Evolutionary conservation across 2,888 invertebrate genomes (phyloP).

Genomic region (Agrotis ipsilon): DNA sequence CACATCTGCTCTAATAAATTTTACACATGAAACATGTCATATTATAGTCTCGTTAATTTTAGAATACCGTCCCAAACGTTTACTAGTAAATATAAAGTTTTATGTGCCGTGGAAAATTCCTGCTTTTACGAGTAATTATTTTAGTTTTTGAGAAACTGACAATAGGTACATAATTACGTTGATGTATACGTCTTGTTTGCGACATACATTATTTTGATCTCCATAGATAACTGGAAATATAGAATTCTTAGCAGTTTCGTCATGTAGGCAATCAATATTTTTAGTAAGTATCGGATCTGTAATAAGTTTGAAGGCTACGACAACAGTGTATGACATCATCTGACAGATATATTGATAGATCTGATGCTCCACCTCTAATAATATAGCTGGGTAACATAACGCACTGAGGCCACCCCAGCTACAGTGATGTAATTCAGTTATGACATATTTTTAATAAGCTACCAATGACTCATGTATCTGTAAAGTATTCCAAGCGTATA

Average conservation of each 20-base stretch:
- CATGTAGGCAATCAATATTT: conserved; percentile 53
- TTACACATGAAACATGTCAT: conserved; percentile 77
- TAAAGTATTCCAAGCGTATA: background rate
- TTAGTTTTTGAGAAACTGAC: conserved; percentile 64
- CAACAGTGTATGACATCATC: conserved; percentile 78
- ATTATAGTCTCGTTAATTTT: conserved; percentile 78
- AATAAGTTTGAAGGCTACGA: conserved; percentile 63
- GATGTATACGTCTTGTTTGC: conserved; percentile 19
- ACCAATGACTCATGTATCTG: conserved; percentile 44
- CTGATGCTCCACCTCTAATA: conserved; percentile 72
- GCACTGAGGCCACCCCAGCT: conserved; percentile 61
- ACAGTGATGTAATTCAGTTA: conserved; percentile 71
- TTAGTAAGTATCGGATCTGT: conserved; percentile 48
- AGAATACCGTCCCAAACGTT: conserved; percentile 77
- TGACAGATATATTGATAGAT: conserved; percentile 74
- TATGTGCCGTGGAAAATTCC: conserved; percentile 74
- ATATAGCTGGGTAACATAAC: conserved; percentile 71
- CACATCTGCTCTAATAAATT: conserved; percentile 78
- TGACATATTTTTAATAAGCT: conserved; percentile 52
- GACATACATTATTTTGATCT: conserved; percentile 24
- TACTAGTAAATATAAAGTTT: conserved; percentile 78
- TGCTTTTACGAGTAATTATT: conserved; percentile 67
- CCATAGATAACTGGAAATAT: conserved; percentile 22
- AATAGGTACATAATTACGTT: conserved; percentile 40
- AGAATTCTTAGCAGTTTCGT: conserved; percentile 14